These are phyloP conservation scores for Carposina sasakii DNA, from an alignment of 1,140 invertebrate genomes.

Conservation along the genomic window DNA sequence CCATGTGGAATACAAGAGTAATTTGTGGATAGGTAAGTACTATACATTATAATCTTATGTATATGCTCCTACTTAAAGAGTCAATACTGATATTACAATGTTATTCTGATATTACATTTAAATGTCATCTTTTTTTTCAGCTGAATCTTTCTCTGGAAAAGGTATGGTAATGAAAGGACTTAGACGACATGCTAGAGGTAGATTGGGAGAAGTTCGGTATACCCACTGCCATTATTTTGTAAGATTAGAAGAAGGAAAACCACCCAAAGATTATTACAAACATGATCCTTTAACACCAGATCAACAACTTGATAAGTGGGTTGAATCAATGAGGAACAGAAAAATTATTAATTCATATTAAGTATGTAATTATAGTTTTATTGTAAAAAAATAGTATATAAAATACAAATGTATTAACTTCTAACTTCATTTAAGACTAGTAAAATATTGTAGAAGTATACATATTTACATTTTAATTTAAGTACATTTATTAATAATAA, in stretches of 20 bases:
- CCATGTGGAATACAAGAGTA: constrained; percentile 96
- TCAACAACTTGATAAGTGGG: constrained; percentile 82
- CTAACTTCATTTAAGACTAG: too few species aligned
- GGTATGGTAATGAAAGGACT: constrained; percentile 85
- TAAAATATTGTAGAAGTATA: too few species aligned
- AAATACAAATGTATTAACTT: too few species aligned
- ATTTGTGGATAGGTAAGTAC: constrained; percentile 93
- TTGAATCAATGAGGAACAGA: constrained; percentile 79
- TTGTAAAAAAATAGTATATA: too few species aligned
- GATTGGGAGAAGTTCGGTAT: constrained; percentile 83
- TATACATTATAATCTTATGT: not conserved
- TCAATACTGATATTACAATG: not conserved
- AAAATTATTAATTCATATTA: constrained; percentile 82
- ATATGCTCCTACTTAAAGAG: not conserved
- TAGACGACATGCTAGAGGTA: constrained; percentile 83
- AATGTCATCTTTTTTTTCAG: constrained; percentile 70
- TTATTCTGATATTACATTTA: not conserved
- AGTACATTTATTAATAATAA: too few species aligned
- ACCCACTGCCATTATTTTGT: constrained; percentile 92
- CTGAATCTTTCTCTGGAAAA: constrained; percentile 89
- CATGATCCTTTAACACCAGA: constrained; percentile 78
- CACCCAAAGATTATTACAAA: constrained; percentile 88
- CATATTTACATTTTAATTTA: too few species aligned
- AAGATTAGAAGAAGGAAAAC: constrained; percentile 91
- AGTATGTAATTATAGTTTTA: constrained; percentile 21